Conservation (phyloP, 1,140 invertebrate species). For the Uloborus diversus region DNA sequence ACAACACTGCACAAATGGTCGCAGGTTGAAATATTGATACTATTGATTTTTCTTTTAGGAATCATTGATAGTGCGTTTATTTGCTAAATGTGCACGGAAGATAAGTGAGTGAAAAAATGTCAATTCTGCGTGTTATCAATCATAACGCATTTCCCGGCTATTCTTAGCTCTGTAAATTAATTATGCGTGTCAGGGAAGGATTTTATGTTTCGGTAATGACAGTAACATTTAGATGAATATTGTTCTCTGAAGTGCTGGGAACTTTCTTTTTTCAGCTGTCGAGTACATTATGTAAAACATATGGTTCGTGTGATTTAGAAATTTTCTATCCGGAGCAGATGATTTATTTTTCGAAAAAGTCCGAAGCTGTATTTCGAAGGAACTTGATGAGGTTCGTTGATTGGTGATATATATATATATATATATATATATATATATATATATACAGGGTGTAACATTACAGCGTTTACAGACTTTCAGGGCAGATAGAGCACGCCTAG, state of each 20-base stretch:
- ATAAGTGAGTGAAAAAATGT: constrained; percentile 35
- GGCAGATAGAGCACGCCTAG: too few species aligned
- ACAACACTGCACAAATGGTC: constrained; percentile 45
- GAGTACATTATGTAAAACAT: neutral
- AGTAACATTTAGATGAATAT: constrained; percentile 34
- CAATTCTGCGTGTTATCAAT: constrained; percentile 24
- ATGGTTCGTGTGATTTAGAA: neutral
- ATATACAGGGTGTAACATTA: too few species aligned
- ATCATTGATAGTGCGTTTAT: constrained; percentile 34
- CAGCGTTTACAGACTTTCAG: too few species aligned
- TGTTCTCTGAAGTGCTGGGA: constrained; percentile 7
- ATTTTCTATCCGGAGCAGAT: neutral
- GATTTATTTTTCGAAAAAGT: neutral
- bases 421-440: too few species aligned
- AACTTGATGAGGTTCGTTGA: too few species aligned
- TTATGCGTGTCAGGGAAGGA: constrained; percentile 28
- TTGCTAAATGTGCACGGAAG: constrained; percentile 28
- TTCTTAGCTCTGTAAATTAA: constrained; percentile 42
- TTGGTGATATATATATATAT: too few species aligned
- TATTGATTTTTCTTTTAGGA: constrained; percentile 28
- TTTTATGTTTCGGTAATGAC: constrained; percentile 22
- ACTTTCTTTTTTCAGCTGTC: neutral
- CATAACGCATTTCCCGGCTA: constrained; percentile 32
- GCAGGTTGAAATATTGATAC: constrained; percentile 35
- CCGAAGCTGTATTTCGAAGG: too few species aligned